A percentile compares a stretch with the other conserved stretches of the same genome.
Conservation (phyloP, 1,140 invertebrate genomes). For the Bacillus rossius region DNA sequence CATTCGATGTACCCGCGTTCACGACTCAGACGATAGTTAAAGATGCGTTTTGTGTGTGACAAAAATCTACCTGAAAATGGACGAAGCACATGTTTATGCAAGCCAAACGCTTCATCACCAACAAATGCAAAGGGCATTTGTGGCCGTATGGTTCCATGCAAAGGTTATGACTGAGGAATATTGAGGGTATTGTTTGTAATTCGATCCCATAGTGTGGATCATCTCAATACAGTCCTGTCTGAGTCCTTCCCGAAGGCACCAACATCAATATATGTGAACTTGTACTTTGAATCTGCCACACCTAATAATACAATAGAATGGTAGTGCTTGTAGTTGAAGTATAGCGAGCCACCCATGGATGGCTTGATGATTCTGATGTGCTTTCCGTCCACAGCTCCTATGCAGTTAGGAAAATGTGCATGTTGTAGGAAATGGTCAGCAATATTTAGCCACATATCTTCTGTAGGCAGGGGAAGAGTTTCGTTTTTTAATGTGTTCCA, state of each 20-base stretch:
- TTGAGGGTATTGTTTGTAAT: not conserved
- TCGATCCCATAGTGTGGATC: not conserved
- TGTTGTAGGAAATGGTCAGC: not conserved
- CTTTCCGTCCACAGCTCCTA: conserved; percentile 33
- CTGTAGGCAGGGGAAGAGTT: conserved; percentile 3
- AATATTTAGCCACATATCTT: conserved; percentile 12
- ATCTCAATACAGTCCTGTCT: conserved; percentile 37
- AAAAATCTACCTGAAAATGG: conserved; percentile 36
- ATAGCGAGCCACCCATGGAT: conserved; percentile 31
- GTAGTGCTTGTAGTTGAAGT: conserved; percentile 32
- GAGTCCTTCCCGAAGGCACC: conserved; percentile 38
- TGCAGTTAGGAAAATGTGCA: conserved; percentile 5
- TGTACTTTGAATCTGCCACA: conserved; percentile 35
- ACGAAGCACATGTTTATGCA: conserved; percentile 31
- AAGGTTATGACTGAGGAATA: not conserved
- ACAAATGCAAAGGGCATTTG: conserved; percentile 31
- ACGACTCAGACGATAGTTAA: conserved; percentile 39
- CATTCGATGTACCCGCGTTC: conserved; percentile 40
- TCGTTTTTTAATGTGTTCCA: not conserved
- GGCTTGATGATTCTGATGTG: conserved; percentile 28
- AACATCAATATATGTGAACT: too few relatives aligned
- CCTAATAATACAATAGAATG: conserved; percentile 39
- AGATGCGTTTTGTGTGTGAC: conserved; percentile 30
- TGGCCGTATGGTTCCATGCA: not conserved
- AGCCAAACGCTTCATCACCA: conserved; percentile 21